Conservation (phyloP, 2,888 invertebrate genomes). For the Conops quadrifasciatus region DNA sequence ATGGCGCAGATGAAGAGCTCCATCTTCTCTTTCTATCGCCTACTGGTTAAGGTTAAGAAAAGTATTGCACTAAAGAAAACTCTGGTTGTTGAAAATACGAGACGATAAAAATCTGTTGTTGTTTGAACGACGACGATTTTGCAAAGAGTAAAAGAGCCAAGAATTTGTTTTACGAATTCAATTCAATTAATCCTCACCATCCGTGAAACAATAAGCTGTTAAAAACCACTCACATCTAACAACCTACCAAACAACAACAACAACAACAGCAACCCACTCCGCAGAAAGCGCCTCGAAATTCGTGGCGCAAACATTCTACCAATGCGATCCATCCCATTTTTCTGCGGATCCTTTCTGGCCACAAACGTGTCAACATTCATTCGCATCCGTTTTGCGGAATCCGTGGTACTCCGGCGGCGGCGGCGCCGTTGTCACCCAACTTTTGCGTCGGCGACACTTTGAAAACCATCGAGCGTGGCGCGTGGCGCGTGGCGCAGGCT, state of each 20-base stretch:
- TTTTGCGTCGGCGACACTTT: conserved; percentile 57
- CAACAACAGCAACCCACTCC: not conserved
- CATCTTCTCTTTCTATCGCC: no score
- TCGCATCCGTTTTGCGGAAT: conserved; percentile 52
- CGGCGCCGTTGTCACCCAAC: conserved; percentile 59
- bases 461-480: conserved; percentile 54
- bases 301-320: no score
- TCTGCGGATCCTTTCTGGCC: conserved; percentile 21
- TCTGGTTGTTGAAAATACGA: no score
- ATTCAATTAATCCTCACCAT: no score
- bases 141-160: no score
- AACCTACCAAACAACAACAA: not conserved
- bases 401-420: conserved; percentile 14
- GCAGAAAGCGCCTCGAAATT: not conserved
- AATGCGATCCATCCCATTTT: no score
- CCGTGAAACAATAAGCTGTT: not conserved
- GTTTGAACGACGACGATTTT: no score
- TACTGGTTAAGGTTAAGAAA: no score
- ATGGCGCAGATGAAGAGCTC: no score
- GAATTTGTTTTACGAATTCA: no score
- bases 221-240: not conserved
- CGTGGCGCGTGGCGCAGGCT: conserved; percentile 38
- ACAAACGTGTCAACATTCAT: conserved; percentile 55
- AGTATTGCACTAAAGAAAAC: no score
- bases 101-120: no score